Conservation (phyloP, 2,797 vertebrate species). For the Falco novaeseelandiae region DNA sequence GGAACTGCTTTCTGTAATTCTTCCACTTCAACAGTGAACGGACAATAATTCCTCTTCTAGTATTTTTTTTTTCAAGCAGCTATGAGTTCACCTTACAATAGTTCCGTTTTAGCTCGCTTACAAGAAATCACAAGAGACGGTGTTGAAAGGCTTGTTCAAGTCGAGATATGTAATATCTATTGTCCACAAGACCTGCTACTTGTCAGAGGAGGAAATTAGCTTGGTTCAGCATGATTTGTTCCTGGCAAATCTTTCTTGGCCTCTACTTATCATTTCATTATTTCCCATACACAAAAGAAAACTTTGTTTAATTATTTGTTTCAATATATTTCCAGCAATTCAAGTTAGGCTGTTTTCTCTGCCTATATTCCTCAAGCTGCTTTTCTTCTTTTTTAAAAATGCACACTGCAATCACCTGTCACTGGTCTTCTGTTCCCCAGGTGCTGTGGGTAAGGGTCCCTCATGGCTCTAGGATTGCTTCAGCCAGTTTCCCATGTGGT, state of each 20-base stretch:
- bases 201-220: slow-evolving; percentile 36
- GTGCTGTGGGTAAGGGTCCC: background rate
- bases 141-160: background rate
- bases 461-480: background rate
- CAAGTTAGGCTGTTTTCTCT: background rate
- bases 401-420: background rate
- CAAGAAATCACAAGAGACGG: background rate
- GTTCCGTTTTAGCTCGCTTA: background rate
- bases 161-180: slow-evolving; percentile 23
- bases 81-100: background rate
- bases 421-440: background rate
- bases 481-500: background rate
- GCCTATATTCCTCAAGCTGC: background rate
- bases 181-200: slow-evolving; percentile 11
- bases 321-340: slow-evolving; percentile 15
- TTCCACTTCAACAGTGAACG: background rate
- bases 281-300: slow-evolving; percentile 36
- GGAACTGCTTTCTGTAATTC: background rate
- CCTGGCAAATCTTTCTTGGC: slow-evolving; percentile 42
- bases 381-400: background rate
- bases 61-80: background rate
- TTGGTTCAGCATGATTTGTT: slow-evolving; percentile 16
- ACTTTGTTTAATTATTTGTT: background rate
- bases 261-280: slow-evolving; percentile 28
- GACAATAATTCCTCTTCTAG: background rate